phyloP scores from a whole-genome alignment of 2,888 invertebrate genomes.

The Nomada lathburiana region DNA sequence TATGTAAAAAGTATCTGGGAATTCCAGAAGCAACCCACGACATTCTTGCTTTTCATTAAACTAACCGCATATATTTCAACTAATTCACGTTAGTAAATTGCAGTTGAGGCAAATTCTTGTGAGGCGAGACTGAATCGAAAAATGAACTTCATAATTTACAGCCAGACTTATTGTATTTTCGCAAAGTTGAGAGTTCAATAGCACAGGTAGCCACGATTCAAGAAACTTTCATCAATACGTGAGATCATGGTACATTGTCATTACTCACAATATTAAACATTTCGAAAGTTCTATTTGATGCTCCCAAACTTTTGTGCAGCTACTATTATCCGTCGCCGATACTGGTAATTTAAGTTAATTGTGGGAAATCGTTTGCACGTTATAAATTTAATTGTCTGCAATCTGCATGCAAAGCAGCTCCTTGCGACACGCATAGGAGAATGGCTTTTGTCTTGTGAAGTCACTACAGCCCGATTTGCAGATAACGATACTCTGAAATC shows the following conservation, averaged over 20 bases:
- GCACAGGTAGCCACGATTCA: conserved; percentile 2
- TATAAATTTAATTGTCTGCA: conserved; percentile 23
- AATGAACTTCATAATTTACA: conserved; percentile 42
- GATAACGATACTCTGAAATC: background rate
- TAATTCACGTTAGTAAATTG: background rate
- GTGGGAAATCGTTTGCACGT: conserved; percentile 22
- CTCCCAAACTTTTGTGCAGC: background rate
- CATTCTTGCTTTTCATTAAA: background rate
- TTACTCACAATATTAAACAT: too few species aligned
- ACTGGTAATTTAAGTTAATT: background rate
- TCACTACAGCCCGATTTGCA: conserved; percentile 2
- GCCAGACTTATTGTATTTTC: conserved; percentile 38
- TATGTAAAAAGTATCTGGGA: background rate
- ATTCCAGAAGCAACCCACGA: background rate
- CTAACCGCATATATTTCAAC: conserved; percentile 17
- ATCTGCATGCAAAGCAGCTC: conserved; percentile 4
- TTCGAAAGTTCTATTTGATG: background rate
- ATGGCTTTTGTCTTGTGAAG: conserved; percentile 6
- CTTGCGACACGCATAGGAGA: conserved; percentile 17
- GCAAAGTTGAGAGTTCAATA: conserved; percentile 39
- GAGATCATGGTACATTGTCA: background rate
- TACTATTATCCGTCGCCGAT: background rate
- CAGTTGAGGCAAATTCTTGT: background rate
- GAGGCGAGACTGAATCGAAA: conserved; percentile 12
- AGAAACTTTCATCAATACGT: background rate